Percentiles rank a stretch among this genome's conserved stretches.
phyloP scores from a whole-genome alignment of 2,888 invertebrate genomes.

The Dermolepida albohirtum region DNA sequence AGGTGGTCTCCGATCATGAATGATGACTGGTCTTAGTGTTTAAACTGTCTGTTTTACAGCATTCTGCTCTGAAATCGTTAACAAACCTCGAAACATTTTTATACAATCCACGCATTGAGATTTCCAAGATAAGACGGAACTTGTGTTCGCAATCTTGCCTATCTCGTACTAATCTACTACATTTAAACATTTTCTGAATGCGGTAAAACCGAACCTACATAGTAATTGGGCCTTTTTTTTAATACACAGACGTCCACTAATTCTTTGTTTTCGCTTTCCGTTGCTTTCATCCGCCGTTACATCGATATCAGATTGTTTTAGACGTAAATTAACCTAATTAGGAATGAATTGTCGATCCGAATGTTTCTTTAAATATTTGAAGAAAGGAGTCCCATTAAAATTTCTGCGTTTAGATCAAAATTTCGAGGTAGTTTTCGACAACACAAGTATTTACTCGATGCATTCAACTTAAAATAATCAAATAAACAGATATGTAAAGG shows the following conservation, averaged over 20 bases:
- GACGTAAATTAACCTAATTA: slow-evolving; percentile 37
- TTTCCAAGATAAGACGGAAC: slow-evolving; percentile 40
- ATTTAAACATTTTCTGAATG: slow-evolving; percentile 38
- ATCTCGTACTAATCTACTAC: slow-evolving; percentile 35
- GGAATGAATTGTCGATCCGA: slow-evolving; percentile 21
- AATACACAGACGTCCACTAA: slow-evolving; percentile 15
- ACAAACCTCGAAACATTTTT: slow-evolving; percentile 45
- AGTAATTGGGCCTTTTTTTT: slow-evolving; percentile 36
- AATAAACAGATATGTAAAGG: too few species aligned
- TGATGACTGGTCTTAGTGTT: slow-evolving; percentile 46
- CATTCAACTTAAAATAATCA: too few species aligned
- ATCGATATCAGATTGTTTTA: slow-evolving; percentile 19
- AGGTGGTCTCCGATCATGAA: slow-evolving; percentile 44
- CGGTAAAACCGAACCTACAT: slow-evolving; percentile 25
- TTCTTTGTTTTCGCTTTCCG: slow-evolving; percentile 16
- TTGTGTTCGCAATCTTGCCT: slow-evolving; percentile 38
- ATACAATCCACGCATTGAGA: slow-evolving; percentile 42
- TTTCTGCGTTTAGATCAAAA: slow-evolving; percentile 12
- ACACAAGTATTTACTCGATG: too few species aligned
- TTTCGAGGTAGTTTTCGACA: too few species aligned
- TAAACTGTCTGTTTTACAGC: slow-evolving; percentile 48
- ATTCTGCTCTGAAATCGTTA: slow-evolving; percentile 45
- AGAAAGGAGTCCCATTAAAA: slow-evolving; percentile 26
- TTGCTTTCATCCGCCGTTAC: not conserved
- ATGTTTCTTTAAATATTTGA: not conserved